Percentiles rank a stretch among this genome's conserved stretches.
Conservation (phyloP, 2,113 vertebrate genomes). For the Pelmatolapia mariae region DNA sequence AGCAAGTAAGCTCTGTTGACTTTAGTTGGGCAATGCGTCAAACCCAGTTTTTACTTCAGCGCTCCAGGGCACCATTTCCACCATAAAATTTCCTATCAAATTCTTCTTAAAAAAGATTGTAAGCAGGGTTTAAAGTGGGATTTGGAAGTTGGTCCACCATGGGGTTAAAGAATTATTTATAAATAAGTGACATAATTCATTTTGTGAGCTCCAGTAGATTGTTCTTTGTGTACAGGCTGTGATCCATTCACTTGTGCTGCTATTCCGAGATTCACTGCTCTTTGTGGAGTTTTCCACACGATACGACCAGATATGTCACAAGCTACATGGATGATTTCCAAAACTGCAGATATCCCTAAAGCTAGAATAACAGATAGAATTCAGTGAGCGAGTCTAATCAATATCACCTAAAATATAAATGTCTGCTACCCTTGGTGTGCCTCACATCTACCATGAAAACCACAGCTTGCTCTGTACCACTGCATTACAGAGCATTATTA, state of each 20-base stretch:
- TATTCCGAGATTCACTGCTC: fast-evolving
- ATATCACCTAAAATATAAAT: background rate
- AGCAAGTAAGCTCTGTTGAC: background rate
- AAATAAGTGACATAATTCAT: background rate
- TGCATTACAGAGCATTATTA: background rate
- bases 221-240: background rate
- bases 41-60: background rate
- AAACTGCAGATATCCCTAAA: background rate
- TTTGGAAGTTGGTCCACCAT: background rate
- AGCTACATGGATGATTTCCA: fast-evolving
- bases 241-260: background rate
- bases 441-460: background rate
- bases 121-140: background rate
- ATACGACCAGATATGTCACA: background rate
- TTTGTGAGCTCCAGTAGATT: background rate
- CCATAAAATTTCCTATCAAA: fast-evolving
- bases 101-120: background rate
- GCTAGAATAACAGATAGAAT: background rate
- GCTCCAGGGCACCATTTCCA: background rate
- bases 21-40: background rate
- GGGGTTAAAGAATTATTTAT: background rate
- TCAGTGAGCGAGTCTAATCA: background rate
- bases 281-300: background rate
- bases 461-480: background rate
- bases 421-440: background rate